A percentile compares a stretch with the other conserved stretches of the same genome.
phyloP scores from a whole-genome alignment of 1,140 invertebrate species.

The Drosophila elegans region DNA sequence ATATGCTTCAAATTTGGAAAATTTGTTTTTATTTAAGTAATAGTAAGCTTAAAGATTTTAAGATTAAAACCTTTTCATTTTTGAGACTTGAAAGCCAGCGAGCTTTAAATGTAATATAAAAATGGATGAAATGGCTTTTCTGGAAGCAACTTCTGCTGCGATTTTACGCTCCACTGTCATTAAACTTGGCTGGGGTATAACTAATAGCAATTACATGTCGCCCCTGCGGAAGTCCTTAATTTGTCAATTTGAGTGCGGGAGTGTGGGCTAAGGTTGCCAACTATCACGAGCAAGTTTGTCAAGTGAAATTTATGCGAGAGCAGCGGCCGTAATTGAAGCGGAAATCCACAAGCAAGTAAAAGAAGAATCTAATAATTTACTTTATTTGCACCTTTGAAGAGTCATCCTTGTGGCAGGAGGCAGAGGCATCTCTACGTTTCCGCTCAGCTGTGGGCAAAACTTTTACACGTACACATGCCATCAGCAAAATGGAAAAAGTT shows the following conservation, averaged over 20 bases:
- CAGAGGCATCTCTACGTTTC: neutral
- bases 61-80: no score
- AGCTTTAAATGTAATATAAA: slow-evolving; percentile 2
- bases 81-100: no score
- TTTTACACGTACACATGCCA: slow-evolving; percentile 80
- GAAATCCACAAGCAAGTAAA: slow-evolving; percentile 73
- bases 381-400: slow-evolving; percentile 83
- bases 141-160: neutral
- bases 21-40: no score
- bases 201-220: slow-evolving; percentile 62
- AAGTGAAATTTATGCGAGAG: slow-evolving; percentile 82
- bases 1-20: no score
- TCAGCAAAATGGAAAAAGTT: slow-evolving; percentile 82
- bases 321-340: slow-evolving; percentile 72
- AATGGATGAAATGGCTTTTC: slow-evolving; percentile 6
- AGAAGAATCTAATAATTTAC: slow-evolving; percentile 80
- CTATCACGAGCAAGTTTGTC: slow-evolving; percentile 75
- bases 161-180: slow-evolving; percentile 26
- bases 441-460: slow-evolving; percentile 52
- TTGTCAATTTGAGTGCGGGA: slow-evolving; percentile 40
- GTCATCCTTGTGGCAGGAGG: slow-evolving; percentile 30
- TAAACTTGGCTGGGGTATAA: slow-evolving; percentile 39
- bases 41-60: no score
- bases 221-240: slow-evolving; percentile 67
- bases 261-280: slow-evolving; percentile 20